Base-by-base conservation (phyloP, 1,140 invertebrate genomes). In the Monochamus saltuarius region DNA sequence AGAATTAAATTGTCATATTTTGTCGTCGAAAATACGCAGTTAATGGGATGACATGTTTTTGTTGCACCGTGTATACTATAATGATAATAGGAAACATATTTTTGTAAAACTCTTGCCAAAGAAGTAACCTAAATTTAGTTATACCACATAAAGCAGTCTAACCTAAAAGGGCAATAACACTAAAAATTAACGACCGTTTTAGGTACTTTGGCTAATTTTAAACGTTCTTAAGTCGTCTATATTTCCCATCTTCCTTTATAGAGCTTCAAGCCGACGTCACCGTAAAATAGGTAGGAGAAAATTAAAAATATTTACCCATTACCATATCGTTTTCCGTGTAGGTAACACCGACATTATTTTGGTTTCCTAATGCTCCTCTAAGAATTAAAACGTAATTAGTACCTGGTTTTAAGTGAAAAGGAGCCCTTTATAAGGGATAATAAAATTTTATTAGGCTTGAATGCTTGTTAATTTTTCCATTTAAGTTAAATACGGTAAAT, bases 161-260 rank as follows among this genome's bases (percentile, higher is more conserved):
- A 8, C 6, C 46, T 22, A 13, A 22, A 49, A 49, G 22, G 22
- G 46, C 46, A 49, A 49, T 49, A 49, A 49, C 46, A 49, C 46
- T 49, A 49, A 49, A 49, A 19, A 49, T 49, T 49, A 49, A 49
- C 46, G 46, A 49, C 46, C 46, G 16, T 19, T 49, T 49, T 16
- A 49, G 17, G 46, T 49, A 34, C 14, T 49, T 49, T 19, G 29
- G 19, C 46, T 49, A 49, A 49, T 49, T 49, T 22, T 34, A 22
- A 49, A 49, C 46, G 46, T 7, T n/a, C 46, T 49, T n/a, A 13
- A 16, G 46, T 49, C 46, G 46, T 22, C 7, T 49, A 22, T 13
- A 49, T 49, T 49, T 49, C 46, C 22, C 17, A 49, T 49, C 19
- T 49, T 49, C 22, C 46, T 49, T 49, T 49, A 22, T 22, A 34